Evolutionary conservation across 2,888 invertebrate genomes (phyloP).

Genomic region (Meloe dianella): DNA sequence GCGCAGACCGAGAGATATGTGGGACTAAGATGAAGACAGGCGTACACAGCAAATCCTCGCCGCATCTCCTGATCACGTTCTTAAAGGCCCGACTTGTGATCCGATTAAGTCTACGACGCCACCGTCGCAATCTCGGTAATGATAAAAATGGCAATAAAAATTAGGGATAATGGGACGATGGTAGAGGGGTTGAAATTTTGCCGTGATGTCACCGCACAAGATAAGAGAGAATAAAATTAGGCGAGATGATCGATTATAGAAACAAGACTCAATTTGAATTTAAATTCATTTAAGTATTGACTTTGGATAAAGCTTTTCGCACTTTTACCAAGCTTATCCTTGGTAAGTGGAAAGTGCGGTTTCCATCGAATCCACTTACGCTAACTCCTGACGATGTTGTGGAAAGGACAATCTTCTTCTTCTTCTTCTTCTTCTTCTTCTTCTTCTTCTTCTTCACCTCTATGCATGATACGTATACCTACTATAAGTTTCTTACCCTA

Average conservation of each 20-base stretch:
- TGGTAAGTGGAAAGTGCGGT: conserved; percentile 55
- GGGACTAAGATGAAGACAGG: conserved; percentile 54
- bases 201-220: conserved; percentile 44
- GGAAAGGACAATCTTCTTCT: conserved; percentile 25
- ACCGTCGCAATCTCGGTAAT: conserved; percentile 60
- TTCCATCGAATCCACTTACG: conserved; percentile 53
- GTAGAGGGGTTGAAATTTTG: conserved; percentile 38
- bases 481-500: conserved; percentile 32
- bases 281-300: conserved; percentile 56
- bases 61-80: conserved; percentile 59
- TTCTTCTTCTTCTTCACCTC: conserved; percentile 35
- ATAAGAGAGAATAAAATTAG: conserved; percentile 69
- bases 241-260: conserved; percentile 70
- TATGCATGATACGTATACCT: conserved; percentile 51
- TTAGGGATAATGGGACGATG: conserved; percentile 58
- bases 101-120: conserved; percentile 59
- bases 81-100: conserved; percentile 59
- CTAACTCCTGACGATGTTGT: conserved; percentile 23
- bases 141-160: conserved; percentile 62
- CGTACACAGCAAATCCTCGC: conserved; percentile 56
- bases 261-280: conserved; percentile 57
- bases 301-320: conserved; percentile 52
- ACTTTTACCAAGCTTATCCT: conserved; percentile 53
- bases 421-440: conserved; percentile 17
- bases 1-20: conserved; percentile 49